Evolutionary conservation across 2,888 invertebrate species (phyloP).

Genomic region (Oeneis ivallda): DNA sequence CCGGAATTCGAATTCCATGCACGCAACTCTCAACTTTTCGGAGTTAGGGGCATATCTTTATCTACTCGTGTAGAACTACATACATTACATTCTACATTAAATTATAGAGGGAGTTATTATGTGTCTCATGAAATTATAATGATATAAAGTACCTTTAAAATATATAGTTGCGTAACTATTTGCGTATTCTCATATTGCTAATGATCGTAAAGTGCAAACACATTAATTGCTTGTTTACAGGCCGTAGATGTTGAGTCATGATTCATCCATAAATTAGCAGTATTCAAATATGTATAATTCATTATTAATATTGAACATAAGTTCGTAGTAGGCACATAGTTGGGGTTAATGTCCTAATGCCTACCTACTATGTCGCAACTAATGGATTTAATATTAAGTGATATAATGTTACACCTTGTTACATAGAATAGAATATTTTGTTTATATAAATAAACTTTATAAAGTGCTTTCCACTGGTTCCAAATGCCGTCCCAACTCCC

Average conservation of each 20-base stretch:
- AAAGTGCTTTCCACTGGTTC: too few species aligned
- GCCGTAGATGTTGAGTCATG: slow-evolving; percentile 10
- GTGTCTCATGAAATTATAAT: not conserved
- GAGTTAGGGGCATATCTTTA: too few species aligned
- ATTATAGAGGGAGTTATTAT: too few species aligned
- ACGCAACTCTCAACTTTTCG: too few species aligned
- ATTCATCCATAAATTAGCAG: slow-evolving; percentile 13
- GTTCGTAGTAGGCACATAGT: not conserved
- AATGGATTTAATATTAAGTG: not conserved
- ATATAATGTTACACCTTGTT: too few species aligned
- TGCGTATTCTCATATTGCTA: slow-evolving; percentile 7
- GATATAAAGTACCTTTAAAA: not conserved
- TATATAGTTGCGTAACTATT: not conserved
- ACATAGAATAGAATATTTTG: too few species aligned
- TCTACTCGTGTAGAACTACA: too few species aligned
- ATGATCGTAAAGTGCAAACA: slow-evolving; percentile 20
- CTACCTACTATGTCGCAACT: slow-evolving; percentile 6
- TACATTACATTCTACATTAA: too few species aligned
- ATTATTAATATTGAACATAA: not conserved
- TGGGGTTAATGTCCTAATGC: slow-evolving; percentile 9
- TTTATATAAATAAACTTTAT: too few species aligned
- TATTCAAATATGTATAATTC: slow-evolving; percentile 10
- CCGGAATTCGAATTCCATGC: too few species aligned
- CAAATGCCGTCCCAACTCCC: too few species aligned
- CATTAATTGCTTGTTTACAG: slow-evolving; percentile 20